Conservation (phyloP, 1,140 invertebrate genomes). For the Drosophila lacertosa region DNA sequence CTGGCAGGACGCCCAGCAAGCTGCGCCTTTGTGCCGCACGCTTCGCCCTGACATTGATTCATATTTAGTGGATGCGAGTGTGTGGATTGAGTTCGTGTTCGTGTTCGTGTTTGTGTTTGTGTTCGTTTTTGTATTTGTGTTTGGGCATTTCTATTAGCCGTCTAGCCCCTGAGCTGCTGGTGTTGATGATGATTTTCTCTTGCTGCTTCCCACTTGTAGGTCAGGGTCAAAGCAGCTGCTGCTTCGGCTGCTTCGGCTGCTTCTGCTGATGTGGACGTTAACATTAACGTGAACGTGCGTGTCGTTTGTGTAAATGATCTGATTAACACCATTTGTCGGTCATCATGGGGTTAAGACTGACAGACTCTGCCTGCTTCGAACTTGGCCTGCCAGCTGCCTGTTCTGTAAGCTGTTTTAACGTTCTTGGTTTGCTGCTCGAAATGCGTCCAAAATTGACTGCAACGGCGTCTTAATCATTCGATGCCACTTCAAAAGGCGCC, state of each 20-base stretch:
- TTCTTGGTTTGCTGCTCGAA: constrained; percentile 15
- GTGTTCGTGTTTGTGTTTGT: not conserved
- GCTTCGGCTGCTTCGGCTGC: constrained; percentile 13
- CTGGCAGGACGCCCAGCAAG: constrained; percentile 69
- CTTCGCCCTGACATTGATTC: constrained; percentile 75
- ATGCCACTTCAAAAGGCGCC: constrained; percentile 73
- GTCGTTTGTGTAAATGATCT: constrained; percentile 67
- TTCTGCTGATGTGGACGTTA: too few species aligned
- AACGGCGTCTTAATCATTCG: constrained; percentile 27
- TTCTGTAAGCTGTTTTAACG: not conserved
- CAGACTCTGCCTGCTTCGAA: too few species aligned
- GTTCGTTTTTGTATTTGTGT: not conserved
- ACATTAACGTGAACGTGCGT: constrained; percentile 40
- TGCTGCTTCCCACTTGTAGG: constrained; percentile 63
- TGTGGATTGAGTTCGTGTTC: constrained; percentile 7
- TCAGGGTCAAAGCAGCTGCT: constrained; percentile 41
- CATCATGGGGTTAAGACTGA: constrained; percentile 68
- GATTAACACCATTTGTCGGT: constrained; percentile 64
- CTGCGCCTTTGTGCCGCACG: constrained; percentile 76
- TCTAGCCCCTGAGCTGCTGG: not conserved
- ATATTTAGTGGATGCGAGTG: constrained; percentile 60
- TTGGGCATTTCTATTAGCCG: constrained; percentile 39
- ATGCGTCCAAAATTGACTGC: constrained; percentile 26
- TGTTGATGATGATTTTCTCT: constrained; percentile 12
- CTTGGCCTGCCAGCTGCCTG: constrained; percentile 33